A percentile compares a stretch with the other conserved stretches of the same genome.
Evolutionary conservation across 2,797 vertebrate species (phyloP).

Genomic region (Enteromius mattozi): DNA sequence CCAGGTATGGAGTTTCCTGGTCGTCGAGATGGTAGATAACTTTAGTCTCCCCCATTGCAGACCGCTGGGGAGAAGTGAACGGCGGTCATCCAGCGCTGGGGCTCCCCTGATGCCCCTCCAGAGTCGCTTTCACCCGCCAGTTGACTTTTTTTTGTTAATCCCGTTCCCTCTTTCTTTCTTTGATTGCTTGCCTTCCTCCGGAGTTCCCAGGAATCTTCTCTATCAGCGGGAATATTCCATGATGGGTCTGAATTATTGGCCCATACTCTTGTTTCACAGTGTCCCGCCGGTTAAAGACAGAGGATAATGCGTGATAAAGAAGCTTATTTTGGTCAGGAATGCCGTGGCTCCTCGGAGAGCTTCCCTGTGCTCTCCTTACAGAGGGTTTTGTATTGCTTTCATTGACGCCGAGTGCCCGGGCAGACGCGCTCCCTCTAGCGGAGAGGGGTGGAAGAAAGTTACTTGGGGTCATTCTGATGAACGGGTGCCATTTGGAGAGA

Average conservation of each 20-base stretch:
- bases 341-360: constrained; percentile 34
- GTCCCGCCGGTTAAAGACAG: neutral
- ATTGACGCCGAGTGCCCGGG: constrained; percentile 44
- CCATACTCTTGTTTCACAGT: neutral
- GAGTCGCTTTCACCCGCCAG: constrained; percentile 63
- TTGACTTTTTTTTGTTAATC: constrained; percentile 43
- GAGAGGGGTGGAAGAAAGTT: constrained; percentile 19
- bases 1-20: constrained; percentile 97
- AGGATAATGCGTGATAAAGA: neutral
- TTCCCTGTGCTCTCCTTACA: constrained; percentile 29
- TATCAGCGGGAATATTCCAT: constrained; percentile 35
- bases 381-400: constrained; percentile 56
- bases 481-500: neutral
- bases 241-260: neutral
- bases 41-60: constrained; percentile 96
- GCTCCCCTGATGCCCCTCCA: constrained; percentile 77
- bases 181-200: constrained; percentile 32
- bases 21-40: constrained; percentile 99
- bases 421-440: constrained; percentile 41
- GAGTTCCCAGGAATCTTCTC: constrained; percentile 57
- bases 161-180: constrained; percentile 16
- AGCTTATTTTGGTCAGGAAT: constrained; percentile 14
- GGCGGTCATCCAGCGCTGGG: constrained; percentile 80
- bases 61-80: constrained; percentile 73
- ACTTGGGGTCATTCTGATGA: constrained; percentile 13